Evolutionary conservation across 2,113 vertebrate species (phyloP), one percentile per base, ranked within the genome.

Genomic region (Perca schrenkii): DNA sequence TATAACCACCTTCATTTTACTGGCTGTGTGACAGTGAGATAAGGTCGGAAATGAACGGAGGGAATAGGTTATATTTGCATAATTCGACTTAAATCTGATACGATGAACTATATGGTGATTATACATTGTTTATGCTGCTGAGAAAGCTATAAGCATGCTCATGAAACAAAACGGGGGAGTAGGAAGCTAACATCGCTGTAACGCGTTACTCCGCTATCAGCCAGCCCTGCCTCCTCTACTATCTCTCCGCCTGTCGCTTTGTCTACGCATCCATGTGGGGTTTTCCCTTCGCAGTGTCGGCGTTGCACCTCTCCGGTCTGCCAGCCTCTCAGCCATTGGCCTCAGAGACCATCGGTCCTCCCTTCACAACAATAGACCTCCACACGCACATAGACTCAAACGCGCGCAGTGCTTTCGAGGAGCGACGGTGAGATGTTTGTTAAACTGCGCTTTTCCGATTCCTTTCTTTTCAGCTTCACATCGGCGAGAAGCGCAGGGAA

Each of bases 371-470:
- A 89, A 87, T 76, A 83, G 84, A 67, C 21, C 53, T 56, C 28
- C 61, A n/a, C 69, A 8, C 80, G 10, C 75, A 17, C 50, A 7
- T 47, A 1, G 63, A 11, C 72, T 64, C 80, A 28, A 77, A 82
- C 87, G 90, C 86, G 84, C 92, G 83, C 89, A 52, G 77, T 61
- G 91, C 92, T 91, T 88, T 88, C 90, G 93, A 95, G 92, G 91
- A 90, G 86, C 71, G 85, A 71, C 92, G 89, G 90, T 90, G 91
- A 94, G 83, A 96, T 95, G 96, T 92, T 94, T 86, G 91, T 93
- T 54, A 88, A 92, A 87, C 93, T 89, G 94, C 93, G 88, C 63
- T 56, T 28, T 82, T 81, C 92, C 93, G 66, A 81, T 77, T 88
- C 85, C 57, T 79, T 84, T 87, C 88, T 90, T 53, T 83, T 6